Percentiles rank a stretch among this genome's conserved stretches.
phyloP scores from a whole-genome alignment of 2,888 invertebrate genomes.

The Napeogenes inachia region DNA sequence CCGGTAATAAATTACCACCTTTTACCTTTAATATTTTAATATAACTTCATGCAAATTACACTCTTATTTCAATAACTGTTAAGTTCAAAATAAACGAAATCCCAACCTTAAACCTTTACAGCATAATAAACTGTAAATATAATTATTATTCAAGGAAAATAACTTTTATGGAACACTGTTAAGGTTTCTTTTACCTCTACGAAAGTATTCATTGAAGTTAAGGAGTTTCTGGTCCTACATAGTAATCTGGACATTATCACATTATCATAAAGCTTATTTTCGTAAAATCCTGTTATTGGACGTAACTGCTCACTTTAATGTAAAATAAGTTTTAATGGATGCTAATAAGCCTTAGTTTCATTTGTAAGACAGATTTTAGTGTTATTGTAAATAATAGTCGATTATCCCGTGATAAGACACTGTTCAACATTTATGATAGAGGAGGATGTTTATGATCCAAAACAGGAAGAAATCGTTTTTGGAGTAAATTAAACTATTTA shows the following conservation, averaged over 20 bases:
- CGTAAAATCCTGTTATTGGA: background rate
- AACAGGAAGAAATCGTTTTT: background rate
- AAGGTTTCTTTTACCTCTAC: slow-evolving; percentile 3
- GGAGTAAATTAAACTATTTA: background rate
- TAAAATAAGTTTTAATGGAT: background rate
- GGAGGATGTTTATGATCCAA: background rate
- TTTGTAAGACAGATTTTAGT: background rate
- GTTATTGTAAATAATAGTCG: background rate
- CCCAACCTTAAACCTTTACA: background rate
- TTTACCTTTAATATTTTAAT: slow-evolving; percentile 5
- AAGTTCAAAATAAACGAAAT: background rate
- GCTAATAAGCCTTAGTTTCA: background rate
- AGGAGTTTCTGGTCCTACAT: background rate
- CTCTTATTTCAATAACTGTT: background rate
- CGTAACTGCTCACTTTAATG: background rate
- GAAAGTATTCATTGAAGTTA: background rate
- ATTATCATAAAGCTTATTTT: background rate
- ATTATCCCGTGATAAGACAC: background rate
- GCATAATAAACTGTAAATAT: background rate
- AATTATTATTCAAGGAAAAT: background rate
- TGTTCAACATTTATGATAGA: slow-evolving; percentile 1
- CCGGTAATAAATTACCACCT: slow-evolving; percentile 16
- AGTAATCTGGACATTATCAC: background rate
- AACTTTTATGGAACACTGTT: background rate
- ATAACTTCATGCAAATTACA: background rate